These are phyloP conservation scores for Brachypalpus laphriformis DNA, from an alignment of 2,888 invertebrate genomes.

Conservation along the genomic window DNA sequence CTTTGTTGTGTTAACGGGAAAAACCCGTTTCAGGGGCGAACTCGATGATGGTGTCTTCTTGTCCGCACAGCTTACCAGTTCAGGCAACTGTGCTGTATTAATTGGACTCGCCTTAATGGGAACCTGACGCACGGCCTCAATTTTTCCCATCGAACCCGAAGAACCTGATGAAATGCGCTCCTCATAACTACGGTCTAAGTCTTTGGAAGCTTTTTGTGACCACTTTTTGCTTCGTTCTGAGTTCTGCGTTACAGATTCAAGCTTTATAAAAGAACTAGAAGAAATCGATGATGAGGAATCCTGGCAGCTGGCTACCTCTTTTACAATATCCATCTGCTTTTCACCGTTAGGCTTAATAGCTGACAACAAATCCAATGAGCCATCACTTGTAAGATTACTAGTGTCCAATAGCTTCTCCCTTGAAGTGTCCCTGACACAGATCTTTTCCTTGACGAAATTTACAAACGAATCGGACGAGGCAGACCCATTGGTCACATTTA, in stretches of 20 bases:
- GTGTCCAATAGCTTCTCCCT: conserved; percentile 20
- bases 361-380: not conserved
- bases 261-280: conserved; percentile 23
- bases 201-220: not conserved
- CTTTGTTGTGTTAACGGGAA: not conserved
- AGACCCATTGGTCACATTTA: not conserved
- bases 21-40: not conserved
- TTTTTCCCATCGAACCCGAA: not conserved
- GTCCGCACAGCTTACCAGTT: not conserved
- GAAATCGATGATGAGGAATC: conserved; percentile 47
- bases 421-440: conserved; percentile 5
- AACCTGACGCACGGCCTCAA: not conserved
- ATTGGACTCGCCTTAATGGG: not conserved
- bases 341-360: not conserved
- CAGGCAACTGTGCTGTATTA: no score
- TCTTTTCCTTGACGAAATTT: conserved; percentile 8
- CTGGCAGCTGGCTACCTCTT: not conserved
- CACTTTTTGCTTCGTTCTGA: not conserved
- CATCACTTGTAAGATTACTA: conserved; percentile 12
- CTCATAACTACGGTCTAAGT: conserved; percentile 9
- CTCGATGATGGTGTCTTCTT: not conserved
- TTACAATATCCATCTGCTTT: not conserved
- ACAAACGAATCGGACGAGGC: conserved; percentile 40
- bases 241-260: not conserved
- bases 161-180: conserved; percentile 19